phyloP scores from a whole-genome alignment of 2,113 vertebrate genomes.

The Sinocyclocheilus grahami region DNA sequence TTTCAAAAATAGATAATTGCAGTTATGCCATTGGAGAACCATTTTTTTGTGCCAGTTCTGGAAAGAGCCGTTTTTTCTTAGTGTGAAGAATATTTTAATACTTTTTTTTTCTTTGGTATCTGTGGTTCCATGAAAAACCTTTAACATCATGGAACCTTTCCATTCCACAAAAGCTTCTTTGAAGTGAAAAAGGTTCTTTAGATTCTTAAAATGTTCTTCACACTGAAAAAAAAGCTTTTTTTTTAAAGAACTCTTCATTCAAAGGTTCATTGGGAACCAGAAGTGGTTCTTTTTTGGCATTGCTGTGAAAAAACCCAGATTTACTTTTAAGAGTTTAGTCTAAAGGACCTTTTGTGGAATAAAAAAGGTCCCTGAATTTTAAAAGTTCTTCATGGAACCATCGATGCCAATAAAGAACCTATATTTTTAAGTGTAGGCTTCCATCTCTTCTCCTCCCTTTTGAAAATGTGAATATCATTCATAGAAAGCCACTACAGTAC shows the following conservation, averaged over 20 bases:
- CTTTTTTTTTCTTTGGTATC: background rate
- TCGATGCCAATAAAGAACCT: background rate
- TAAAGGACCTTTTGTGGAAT: background rate
- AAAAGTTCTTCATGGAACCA: background rate
- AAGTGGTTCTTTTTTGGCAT: background rate
- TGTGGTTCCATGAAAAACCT: background rate
- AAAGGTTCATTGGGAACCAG: background rate
- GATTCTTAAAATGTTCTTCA: background rate
- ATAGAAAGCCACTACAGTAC: conserved; percentile 72
- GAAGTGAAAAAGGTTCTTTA: background rate
- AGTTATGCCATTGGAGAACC: too few relatives aligned
- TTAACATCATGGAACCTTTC: background rate
- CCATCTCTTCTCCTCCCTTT: background rate
- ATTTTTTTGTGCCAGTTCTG: too few relatives aligned
- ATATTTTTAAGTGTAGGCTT: background rate
- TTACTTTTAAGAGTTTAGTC: background rate
- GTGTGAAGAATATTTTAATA: too few relatives aligned
- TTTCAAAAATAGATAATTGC: too few relatives aligned
- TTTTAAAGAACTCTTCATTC: background rate
- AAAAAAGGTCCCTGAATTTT: background rate
- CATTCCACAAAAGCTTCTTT: background rate
- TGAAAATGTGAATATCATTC: conserved; percentile 65
- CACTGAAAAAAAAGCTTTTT: too few relatives aligned
- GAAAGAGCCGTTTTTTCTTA: too few relatives aligned
- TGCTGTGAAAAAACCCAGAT: background rate